Percentiles rank a stretch among this genome's conserved stretches.
Evolutionary conservation across 2,888 invertebrate species (phyloP).

Genomic region (Ophraella communa): DNA sequence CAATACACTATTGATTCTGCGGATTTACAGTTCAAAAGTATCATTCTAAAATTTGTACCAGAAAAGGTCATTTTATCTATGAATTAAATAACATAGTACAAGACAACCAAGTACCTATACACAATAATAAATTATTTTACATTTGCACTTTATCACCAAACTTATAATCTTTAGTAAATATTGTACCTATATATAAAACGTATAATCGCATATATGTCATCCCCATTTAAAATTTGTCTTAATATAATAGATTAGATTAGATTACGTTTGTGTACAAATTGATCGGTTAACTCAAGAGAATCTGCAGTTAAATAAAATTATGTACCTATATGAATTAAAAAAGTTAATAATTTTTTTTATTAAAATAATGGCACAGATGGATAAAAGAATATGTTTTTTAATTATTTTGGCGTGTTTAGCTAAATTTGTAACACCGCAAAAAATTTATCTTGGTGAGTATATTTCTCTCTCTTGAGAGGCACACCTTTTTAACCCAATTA

Average conservation of each 20-base stretch:
- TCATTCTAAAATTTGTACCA: no score
- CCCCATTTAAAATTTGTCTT: no score
- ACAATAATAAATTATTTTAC: no score
- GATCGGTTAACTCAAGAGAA: not conserved
- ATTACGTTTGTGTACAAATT: not conserved
- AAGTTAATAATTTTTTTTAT: not conserved
- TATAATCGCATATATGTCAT: no score
- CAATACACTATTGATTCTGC: no score
- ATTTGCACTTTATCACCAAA: no score
- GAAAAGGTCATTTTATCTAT: no score
- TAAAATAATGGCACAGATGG: not conserved
- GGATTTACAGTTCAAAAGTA: no score
- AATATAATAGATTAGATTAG: not conserved
- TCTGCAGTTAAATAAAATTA: not conserved
- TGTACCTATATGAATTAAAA: not conserved
- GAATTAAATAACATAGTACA: no score
- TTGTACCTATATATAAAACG: no score
- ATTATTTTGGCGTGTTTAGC: not conserved
- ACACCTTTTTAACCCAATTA: not conserved
- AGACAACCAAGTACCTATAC: no score
- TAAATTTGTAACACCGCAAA: not conserved
- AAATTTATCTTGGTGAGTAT: not conserved
- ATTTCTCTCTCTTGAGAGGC: not conserved
- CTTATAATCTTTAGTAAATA: no score
- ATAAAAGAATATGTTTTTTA: not conserved